Evolutionary conservation across 2,888 invertebrate species (phyloP).

Genomic region (Ceriagrion tenellum): DNA sequence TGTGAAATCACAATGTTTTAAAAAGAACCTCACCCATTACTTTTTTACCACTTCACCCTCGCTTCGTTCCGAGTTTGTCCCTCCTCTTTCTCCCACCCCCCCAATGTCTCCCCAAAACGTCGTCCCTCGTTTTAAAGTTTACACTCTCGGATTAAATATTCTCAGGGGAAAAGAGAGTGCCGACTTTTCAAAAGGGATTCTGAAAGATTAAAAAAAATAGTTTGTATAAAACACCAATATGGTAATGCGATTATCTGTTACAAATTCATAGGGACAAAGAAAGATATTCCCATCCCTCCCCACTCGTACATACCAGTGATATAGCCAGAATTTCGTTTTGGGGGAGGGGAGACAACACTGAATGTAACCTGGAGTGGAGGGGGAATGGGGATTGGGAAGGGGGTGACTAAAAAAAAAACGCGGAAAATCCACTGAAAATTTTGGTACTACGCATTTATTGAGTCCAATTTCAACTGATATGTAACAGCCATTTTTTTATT

Average conservation of each 20-base stretch:
- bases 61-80: too few species aligned
- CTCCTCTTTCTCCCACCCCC: background rate
- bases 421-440: too few species aligned
- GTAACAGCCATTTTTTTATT: too few species aligned
- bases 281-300: background rate
- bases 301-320: too few species aligned
- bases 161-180: background rate
- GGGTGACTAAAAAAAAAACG: too few species aligned
- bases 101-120: background rate
- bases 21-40: background rate
- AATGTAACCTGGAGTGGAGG: too few species aligned
- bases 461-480: too few species aligned
- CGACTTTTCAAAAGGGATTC: background rate
- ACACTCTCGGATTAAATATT: background rate
- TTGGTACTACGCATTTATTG: too few species aligned
- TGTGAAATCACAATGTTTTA: background rate
- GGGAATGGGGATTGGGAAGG: too few species aligned
- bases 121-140: background rate
- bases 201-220: background rate
- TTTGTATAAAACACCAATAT: background rate
- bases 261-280: background rate
- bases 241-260: conserved; percentile 18
- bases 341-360: too few species aligned
- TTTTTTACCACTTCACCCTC: background rate
- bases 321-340: too few species aligned